Percentiles rank a stretch among this genome's conserved stretches.
These are phyloP conservation scores for Zaprionus ghesquierei DNA, from an alignment of 1,140 invertebrate species.

Conservation along the genomic window DNA sequence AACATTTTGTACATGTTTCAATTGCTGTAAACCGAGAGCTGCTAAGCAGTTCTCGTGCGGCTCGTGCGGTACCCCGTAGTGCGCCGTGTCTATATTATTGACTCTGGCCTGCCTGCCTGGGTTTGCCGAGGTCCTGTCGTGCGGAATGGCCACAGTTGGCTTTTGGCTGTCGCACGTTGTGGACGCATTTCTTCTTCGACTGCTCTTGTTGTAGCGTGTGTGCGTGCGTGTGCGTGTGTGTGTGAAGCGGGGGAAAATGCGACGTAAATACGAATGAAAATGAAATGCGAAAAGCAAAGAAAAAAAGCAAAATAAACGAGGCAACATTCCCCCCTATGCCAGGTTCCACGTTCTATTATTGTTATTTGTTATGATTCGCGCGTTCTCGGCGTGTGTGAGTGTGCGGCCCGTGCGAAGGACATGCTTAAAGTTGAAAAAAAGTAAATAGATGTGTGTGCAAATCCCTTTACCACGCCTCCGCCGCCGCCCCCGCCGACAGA, in stretches of 20 bases:
- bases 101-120: neutral
- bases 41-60: slow-evolving; percentile 17
- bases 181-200: slow-evolving; percentile 38
- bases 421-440: neutral
- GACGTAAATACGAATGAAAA: neutral
- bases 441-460: neutral
- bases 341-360: neutral
- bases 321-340: neutral
- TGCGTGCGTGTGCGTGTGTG: neutral
- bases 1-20: slow-evolving; percentile 17
- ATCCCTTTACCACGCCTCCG: neutral
- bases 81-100: slow-evolving; percentile 7
- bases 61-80: slow-evolving; percentile 39
- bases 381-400: neutral
- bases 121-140: slow-evolving; percentile 39
- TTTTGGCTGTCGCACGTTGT: slow-evolving; percentile 66
- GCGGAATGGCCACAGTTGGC: slow-evolving; percentile 66
- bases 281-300: neutral
- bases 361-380: slow-evolving; percentile 2
- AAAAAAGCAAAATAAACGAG: neutral
- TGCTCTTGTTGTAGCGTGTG: neutral
- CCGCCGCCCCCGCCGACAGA: neutral
- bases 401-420: neutral
- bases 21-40: neutral
- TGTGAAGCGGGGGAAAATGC: neutral